phyloP scores from a whole-genome alignment of 2,888 invertebrate genomes.

The Stenotaenia linearis region DNA sequence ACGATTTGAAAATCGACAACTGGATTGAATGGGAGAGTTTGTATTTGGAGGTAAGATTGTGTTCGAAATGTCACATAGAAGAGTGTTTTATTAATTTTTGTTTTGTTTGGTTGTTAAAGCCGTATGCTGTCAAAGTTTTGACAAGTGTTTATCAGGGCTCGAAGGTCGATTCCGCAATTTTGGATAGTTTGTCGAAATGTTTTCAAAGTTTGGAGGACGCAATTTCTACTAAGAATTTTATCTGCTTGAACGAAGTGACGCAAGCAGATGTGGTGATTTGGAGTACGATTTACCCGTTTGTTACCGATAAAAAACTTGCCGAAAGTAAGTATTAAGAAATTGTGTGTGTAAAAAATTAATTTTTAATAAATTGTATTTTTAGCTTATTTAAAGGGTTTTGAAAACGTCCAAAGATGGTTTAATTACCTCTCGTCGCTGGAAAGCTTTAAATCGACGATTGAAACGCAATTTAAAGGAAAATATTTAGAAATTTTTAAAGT shows the following conservation, averaged over 20 bases:
- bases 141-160: not conserved
- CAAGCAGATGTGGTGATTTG: constrained; percentile 67
- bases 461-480: constrained; percentile 2
- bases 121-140: constrained; percentile 24
- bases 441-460: not conserved
- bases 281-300: constrained; percentile 64
- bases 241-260: constrained; percentile 55
- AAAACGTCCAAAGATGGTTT: not conserved
- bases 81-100: no score
- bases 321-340: constrained; percentile 46
- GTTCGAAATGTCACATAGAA: no score
- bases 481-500: constrained; percentile 12
- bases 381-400: not conserved
- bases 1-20: constrained; percentile 43
- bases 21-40: constrained; percentile 51
- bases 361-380: not conserved
- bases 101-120: constrained; percentile 33
- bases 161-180: not conserved
- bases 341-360: not conserved
- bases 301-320: constrained; percentile 55
- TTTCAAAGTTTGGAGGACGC: not conserved
- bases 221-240: constrained; percentile 26
- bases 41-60: constrained; percentile 47
- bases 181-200: not conserved
- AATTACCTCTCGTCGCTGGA: not conserved